A percentile compares a stretch with the other conserved stretches of the same genome.
phyloP scores from a whole-genome alignment of 92 coral and sea anemone species.

The Paragorgia papillata region DNA sequence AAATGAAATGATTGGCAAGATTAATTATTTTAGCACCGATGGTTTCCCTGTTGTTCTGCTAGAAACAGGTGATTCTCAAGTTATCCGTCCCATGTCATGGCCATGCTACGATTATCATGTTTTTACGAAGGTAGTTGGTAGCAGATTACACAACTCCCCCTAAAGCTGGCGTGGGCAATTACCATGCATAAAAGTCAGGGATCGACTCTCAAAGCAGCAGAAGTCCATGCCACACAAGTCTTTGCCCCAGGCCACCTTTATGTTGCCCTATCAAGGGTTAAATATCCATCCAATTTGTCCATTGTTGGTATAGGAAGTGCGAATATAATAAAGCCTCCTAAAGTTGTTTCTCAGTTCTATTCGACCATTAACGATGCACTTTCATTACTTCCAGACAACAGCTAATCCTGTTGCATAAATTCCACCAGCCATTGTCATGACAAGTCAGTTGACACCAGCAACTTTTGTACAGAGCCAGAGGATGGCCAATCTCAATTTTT shows the following conservation, averaged over 20 bases:
- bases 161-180: too few species aligned
- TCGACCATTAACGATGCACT: too few species aligned
- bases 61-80: constrained; percentile 3
- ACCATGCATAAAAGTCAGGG: constrained; percentile 41
- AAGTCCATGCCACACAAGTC: not conserved
- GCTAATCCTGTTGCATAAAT: not conserved
- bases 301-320: constrained; percentile 27
- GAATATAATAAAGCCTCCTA: not conserved
- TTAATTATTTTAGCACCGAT: not conserved
- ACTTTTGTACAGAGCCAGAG: too few species aligned
- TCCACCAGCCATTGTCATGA: constrained; percentile 6
- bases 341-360: not conserved
- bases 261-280: constrained; percentile 55
- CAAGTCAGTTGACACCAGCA: not conserved
- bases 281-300: constrained; percentile 14
- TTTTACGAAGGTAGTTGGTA: not conserved
- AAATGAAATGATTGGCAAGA: constrained; percentile 42
- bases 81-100: constrained; percentile 8
- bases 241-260: constrained; percentile 55
- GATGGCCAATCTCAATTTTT: too few species aligned
- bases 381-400: not conserved
- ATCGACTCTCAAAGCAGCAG: constrained; percentile 7
- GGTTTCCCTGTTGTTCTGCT: constrained; percentile 17
- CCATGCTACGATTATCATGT: not conserved
- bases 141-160: constrained; percentile 13